Conservation (phyloP, 2,888 invertebrate genomes). For the Gymnosoma rotundatum region DNA sequence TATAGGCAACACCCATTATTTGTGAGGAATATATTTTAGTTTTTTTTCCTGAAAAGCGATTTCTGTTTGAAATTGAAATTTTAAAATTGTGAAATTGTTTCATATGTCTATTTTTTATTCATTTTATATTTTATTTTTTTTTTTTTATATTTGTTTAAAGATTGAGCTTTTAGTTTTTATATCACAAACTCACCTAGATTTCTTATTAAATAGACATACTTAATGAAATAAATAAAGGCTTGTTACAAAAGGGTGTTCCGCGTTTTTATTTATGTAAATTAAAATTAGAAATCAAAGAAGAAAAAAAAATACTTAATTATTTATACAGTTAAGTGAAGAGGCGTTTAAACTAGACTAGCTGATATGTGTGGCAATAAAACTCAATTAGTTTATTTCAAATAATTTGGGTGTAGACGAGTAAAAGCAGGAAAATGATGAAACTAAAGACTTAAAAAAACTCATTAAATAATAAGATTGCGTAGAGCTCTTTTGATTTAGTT, state of each 20-base stretch:
- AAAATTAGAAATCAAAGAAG: constrained; percentile 50
- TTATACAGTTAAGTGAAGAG: constrained; percentile 61
- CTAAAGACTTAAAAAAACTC: constrained; percentile 29
- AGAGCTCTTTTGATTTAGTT: no score
- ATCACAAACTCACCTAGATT: constrained; percentile 68
- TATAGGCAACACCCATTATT: constrained; percentile 69
- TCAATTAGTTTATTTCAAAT: constrained; percentile 47
- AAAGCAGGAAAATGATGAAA: background rate
- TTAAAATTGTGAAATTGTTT: constrained; percentile 56
- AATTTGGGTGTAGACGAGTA: constrained; percentile 52
- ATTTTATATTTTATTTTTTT: background rate
- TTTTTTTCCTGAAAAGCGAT: constrained; percentile 23
- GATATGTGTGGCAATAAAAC: constrained; percentile 55
- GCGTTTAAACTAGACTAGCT: constrained; percentile 69
- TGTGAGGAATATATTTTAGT: constrained; percentile 51
- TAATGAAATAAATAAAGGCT: constrained; percentile 65
- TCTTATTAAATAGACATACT: constrained; percentile 54
- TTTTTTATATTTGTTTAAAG: background rate
- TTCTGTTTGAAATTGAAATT: constrained; percentile 29
- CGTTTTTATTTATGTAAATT: constrained; percentile 47
- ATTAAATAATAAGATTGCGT: background rate
- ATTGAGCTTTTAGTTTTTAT: constrained; percentile 46
- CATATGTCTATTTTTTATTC: constrained; percentile 26
- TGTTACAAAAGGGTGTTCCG: constrained; percentile 68
- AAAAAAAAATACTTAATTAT: constrained; percentile 61